These are phyloP conservation scores for Pseudobourletiella spinata DNA, from an alignment of 1,140 invertebrate species.

Conservation along the genomic window DNA sequence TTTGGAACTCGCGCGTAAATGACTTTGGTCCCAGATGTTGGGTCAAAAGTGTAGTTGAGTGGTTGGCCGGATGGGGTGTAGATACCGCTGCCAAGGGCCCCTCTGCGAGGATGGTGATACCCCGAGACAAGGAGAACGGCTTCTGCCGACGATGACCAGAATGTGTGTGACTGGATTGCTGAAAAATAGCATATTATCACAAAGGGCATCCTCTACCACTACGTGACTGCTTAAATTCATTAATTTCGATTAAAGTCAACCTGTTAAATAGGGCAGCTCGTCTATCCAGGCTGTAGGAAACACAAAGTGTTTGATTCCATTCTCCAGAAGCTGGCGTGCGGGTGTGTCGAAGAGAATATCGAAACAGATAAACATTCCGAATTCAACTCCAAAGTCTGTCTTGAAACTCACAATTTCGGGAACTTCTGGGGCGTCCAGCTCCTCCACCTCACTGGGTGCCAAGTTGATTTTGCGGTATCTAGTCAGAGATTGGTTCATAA, in stretches of 20 bases:
- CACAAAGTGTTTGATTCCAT: slow-evolving; percentile 56
- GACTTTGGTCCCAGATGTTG: slow-evolving; percentile 28
- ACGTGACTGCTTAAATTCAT: too few relatives aligned
- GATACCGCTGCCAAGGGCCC: slow-evolving; percentile 43
- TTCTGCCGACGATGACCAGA: slow-evolving; percentile 41
- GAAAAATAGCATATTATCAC: too few relatives aligned
- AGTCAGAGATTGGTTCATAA: too few relatives aligned
- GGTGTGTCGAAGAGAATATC: slow-evolving; percentile 62
- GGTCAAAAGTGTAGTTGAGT: slow-evolving; percentile 35
- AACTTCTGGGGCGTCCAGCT: slow-evolving; percentile 44
- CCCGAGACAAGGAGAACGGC: slow-evolving; percentile 43
- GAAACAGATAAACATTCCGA: slow-evolving; percentile 66
- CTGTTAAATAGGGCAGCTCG: slow-evolving; percentile 42
- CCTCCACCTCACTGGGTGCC: slow-evolving; percentile 50
- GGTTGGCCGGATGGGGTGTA: slow-evolving; percentile 32
- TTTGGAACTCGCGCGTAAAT: slow-evolving; percentile 18
- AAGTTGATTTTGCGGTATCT: slow-evolving; percentile 68
- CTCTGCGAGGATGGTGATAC: slow-evolving; percentile 39
- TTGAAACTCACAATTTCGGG: slow-evolving; percentile 51
- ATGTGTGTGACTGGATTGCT: slow-evolving; percentile 41
- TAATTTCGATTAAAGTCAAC: too few relatives aligned
- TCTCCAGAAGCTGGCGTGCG: slow-evolving; percentile 46
- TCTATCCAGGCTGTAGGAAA: slow-evolving; percentile 60
- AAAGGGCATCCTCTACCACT: too few relatives aligned
- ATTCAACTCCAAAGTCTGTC: slow-evolving; percentile 72